Percentiles rank a stretch among this genome's conserved stretches.
Evolutionary conservation across 2,797 vertebrate genomes (phyloP).

Genomic region (Triplophysa bombifrons): DNA sequence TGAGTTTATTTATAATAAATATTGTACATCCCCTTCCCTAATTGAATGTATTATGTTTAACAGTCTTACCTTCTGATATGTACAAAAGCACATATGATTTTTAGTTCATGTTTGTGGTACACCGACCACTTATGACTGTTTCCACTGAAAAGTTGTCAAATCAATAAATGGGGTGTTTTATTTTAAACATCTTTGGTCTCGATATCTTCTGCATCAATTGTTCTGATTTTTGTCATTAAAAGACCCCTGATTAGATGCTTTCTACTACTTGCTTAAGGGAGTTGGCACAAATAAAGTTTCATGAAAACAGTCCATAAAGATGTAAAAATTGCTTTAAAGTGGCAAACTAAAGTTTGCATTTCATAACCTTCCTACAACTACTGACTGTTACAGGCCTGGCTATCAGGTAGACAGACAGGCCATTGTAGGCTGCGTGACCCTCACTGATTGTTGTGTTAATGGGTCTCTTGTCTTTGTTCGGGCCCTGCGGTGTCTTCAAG

Average conservation of each 20-base stretch:
- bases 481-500: conserved; percentile 34
- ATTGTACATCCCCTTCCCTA: background rate
- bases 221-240: background rate
- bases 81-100: conserved; percentile 11
- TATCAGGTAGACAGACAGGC: conserved; percentile 28
- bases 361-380: background rate
- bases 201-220: background rate
- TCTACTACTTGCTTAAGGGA: too few relatives aligned
- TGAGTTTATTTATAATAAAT: conserved; percentile 16
- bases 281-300: background rate
- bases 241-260: too few relatives aligned
- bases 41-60: conserved; percentile 19
- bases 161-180: conserved; percentile 44
- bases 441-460: conserved; percentile 48
- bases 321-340: background rate
- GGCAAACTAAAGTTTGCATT: background rate
- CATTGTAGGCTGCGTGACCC: conserved; percentile 32
- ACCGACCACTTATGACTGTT: conserved; percentile 22
- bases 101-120: conserved; percentile 28
- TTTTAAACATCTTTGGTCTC: conserved; percentile 1
- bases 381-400: background rate
- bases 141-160: conserved; percentile 23
- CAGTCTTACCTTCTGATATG: conserved; percentile 3
- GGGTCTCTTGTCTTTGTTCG: conserved; percentile 26
- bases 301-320: background rate